phyloP scores from a whole-genome alignment of 1,140 invertebrate genomes.

The Amphibalanus amphitrite region DNA sequence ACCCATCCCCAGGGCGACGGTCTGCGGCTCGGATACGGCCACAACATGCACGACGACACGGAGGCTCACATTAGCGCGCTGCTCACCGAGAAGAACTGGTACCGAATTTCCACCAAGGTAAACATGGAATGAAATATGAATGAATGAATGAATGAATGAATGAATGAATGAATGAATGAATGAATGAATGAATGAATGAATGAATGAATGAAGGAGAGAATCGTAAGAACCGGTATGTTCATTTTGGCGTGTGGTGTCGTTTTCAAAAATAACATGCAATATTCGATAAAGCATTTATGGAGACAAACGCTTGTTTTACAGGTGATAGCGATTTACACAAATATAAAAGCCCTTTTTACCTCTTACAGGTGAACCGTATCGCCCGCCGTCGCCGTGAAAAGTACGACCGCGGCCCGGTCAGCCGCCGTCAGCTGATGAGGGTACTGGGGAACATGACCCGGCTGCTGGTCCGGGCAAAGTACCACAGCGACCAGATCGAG shows the following conservation, averaged over 20 bases:
- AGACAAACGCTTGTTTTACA: no score
- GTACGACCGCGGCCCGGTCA: conserved; percentile 43
- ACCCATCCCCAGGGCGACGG: conserved; percentile 28
- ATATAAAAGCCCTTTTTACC: no score
- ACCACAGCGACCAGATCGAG: conserved; percentile 85
- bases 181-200: no score
- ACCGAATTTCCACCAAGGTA: conserved; percentile 41
- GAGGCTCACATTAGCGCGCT: conserved; percentile 39
- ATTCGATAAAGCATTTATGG: no score
- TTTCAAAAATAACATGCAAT: no score
- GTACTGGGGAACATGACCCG: conserved; percentile 60
- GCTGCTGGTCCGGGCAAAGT: conserved; percentile 73
- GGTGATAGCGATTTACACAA: no score
- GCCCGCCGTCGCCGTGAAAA: conserved; percentile 27
- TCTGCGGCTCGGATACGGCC: conserved; percentile 45
- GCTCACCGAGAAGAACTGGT: conserved; percentile 53
- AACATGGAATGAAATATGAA: no score
- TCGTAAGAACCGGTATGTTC: no score
- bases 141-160: conserved; percentile 22
- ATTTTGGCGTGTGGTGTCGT: no score
- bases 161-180: no score
- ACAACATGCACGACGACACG: conserved; percentile 38
- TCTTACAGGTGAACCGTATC: conserved; percentile 14
- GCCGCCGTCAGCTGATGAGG: conserved; percentile 59
- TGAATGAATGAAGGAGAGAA: no score